Percentiles rank a stretch among this genome's conserved stretches.
phyloP scores from a whole-genome alignment of 1,140 invertebrate genomes.

The Belonocnema kinseyi region DNA sequence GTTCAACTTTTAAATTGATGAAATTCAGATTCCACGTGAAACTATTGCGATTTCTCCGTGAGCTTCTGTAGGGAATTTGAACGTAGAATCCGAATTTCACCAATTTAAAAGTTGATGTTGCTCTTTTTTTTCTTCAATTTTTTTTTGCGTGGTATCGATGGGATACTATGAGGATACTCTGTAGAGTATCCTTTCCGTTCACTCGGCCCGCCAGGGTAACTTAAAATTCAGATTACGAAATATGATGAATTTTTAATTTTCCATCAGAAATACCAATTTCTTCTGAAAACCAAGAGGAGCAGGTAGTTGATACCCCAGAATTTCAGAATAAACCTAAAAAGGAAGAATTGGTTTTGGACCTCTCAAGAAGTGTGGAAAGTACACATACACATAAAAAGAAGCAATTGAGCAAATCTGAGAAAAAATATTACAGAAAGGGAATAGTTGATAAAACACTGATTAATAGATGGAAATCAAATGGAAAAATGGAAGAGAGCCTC shows the following conservation, averaged over 20 bases:
- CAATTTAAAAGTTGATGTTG: too few relatives aligned
- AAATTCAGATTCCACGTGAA: too few relatives aligned
- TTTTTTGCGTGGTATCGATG: too few relatives aligned
- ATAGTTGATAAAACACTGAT: conserved; percentile 19
- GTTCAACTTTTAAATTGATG: too few relatives aligned
- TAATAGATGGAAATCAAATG: conserved; percentile 38
- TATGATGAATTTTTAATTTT: not conserved
- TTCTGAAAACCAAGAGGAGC: not conserved
- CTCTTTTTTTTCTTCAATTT: too few relatives aligned
- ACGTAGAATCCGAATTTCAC: too few relatives aligned
- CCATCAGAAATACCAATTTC: not conserved
- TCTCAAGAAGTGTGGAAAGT: not conserved
- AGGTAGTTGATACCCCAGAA: not conserved
- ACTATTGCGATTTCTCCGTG: too few relatives aligned
- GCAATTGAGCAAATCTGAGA: conserved; percentile 38
- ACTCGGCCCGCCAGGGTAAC: too few relatives aligned
- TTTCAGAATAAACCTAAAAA: not conserved
- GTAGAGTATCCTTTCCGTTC: too few relatives aligned
- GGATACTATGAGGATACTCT: too few relatives aligned
- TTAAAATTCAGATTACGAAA: not conserved
- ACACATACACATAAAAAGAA: conserved; percentile 14
- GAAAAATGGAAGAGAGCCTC: conserved; percentile 35
- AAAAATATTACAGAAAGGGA: conserved; percentile 29
- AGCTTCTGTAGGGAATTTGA: too few relatives aligned
- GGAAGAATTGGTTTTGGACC: not conserved